phyloP scores from a whole-genome alignment of 2,797 vertebrate genomes.

The Oreochromis mossambicus region DNA sequence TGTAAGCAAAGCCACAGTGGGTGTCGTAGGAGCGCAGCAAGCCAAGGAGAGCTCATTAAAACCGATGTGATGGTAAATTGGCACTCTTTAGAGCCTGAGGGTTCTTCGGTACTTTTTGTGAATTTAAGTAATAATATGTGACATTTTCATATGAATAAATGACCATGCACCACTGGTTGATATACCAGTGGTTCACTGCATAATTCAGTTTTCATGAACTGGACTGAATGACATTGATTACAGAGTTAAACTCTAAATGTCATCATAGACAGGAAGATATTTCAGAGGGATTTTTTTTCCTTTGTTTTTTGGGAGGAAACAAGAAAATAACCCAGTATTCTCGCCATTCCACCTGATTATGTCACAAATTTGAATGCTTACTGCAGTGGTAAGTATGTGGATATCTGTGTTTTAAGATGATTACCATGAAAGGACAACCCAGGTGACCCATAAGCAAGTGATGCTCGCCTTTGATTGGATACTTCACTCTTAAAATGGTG shows the following conservation, averaged over 20 bases:
- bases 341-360: neutral
- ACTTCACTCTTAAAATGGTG: neutral
- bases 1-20: slow-evolving; percentile 35
- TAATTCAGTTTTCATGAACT: slow-evolving; percentile 7
- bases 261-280: neutral
- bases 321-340: neutral
- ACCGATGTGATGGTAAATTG: slow-evolving; percentile 53
- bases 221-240: neutral
- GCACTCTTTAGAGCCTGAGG: slow-evolving; percentile 38
- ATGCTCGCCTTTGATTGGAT: neutral
- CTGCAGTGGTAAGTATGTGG: neutral
- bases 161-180: slow-evolving; percentile 8
- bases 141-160: slow-evolving; percentile 54
- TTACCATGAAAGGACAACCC: neutral
- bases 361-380: neutral
- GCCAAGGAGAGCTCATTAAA: slow-evolving; percentile 78
- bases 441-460: neutral
- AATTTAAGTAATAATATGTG: slow-evolving; percentile 51
- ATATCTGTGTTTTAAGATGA: neutral
- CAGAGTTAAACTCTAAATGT: neutral
- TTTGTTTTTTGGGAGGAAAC: neutral
- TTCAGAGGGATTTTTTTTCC: neutral
- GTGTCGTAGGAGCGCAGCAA: slow-evolving; percentile 73
- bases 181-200: slow-evolving; percentile 2
- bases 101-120: slow-evolving; percentile 20